These are phyloP conservation scores for Laothoe populi DNA, from an alignment of 2,888 invertebrate species.

Conservation along the genomic window DNA sequence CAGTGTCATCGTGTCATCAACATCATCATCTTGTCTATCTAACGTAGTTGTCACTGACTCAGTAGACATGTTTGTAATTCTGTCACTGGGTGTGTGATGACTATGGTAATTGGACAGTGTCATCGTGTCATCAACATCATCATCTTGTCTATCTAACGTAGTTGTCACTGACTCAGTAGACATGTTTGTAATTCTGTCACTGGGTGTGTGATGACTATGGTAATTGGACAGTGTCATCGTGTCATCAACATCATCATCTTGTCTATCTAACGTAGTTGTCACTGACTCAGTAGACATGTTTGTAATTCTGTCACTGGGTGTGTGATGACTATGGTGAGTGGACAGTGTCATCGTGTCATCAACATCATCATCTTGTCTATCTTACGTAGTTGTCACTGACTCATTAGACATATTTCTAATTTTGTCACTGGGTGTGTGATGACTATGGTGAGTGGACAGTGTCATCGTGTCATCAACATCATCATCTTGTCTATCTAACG, in stretches of 20 bases:
- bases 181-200: too few relatives aligned
- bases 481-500: not conserved
- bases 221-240: constrained; percentile 5
- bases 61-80: constrained; percentile 23
- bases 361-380: not conserved
- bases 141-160: not conserved
- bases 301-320: not conserved
- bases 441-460: not conserved
- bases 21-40: not conserved
- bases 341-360: not conserved
- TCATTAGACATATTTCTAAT: not conserved
- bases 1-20: not conserved
- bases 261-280: not conserved
- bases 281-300: not conserved
- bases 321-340: not conserved
- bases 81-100: constrained; percentile 25
- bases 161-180: too few relatives aligned
- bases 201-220: constrained; percentile 1
- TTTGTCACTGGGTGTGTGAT: not conserved
- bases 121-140: too few relatives aligned
- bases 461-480: not conserved
- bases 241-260: not conserved
- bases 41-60: constrained; percentile 19
- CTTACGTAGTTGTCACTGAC: not conserved
- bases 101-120: not conserved